Evolutionary conservation across 2,888 invertebrate species (phyloP).

Genomic region (Automeris io): DNA sequence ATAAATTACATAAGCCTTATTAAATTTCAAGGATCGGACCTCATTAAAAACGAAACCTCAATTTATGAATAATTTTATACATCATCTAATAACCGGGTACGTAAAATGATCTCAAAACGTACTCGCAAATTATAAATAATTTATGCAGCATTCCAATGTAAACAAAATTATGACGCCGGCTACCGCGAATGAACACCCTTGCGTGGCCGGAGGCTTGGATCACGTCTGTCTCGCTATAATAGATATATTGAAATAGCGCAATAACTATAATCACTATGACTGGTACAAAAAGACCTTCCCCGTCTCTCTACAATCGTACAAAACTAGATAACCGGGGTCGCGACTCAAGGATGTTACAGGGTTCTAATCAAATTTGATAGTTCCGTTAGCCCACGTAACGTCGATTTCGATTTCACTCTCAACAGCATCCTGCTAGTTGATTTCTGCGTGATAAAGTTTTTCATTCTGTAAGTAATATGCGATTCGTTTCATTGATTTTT

Average conservation of each 20-base stretch:
- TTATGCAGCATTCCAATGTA: conserved; percentile 36
- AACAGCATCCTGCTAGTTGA: conserved; percentile 53
- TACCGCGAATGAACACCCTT: conserved; percentile 36
- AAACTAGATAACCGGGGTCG: conserved; percentile 6
- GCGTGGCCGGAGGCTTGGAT: conserved; percentile 36
- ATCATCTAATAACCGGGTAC: conserved; percentile 6
- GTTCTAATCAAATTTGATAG: conserved; percentile 34
- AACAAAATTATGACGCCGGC: conserved; percentile 40
- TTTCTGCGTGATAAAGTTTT: conserved; percentile 68
- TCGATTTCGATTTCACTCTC: conserved; percentile 62
- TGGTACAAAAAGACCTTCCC: conserved; percentile 21
- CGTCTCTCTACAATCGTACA: conserved; percentile 10
- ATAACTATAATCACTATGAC: conserved; percentile 33
- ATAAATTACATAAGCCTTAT: neutral
- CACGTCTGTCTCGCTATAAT: conserved; percentile 45
- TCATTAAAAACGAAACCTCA: conserved; percentile 1
- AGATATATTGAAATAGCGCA: conserved; percentile 45
- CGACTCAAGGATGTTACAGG: conserved; percentile 16
- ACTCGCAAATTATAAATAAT: conserved; percentile 18
- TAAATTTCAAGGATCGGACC: neutral
- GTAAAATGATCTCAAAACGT: conserved; percentile 3
- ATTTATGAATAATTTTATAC: conserved; percentile 5
- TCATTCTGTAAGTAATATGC: conserved; percentile 41
- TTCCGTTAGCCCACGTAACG: conserved; percentile 33
- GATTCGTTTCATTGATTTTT: conserved; percentile 54